Conservation (phyloP, 1,140 invertebrate species). For the Heliconius nattereri region DNA sequence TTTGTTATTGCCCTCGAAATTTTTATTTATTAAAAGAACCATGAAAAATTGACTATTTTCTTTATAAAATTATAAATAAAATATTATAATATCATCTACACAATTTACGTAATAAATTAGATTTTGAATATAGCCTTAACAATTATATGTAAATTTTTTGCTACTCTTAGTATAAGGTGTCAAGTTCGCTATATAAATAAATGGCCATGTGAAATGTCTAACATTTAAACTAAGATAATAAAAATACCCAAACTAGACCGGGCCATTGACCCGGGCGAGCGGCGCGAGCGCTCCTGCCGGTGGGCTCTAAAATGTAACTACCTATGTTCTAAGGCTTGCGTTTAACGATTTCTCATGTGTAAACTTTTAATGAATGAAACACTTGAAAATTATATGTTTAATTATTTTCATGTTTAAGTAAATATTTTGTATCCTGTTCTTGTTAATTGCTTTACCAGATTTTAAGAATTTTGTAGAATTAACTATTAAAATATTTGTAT, state of each 20-base stretch:
- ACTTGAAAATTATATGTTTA: not conserved
- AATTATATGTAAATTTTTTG: not conserved
- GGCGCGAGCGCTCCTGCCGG: constrained; percentile 57
- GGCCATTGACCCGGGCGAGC: constrained; percentile 69
- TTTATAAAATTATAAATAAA: too few relatives aligned
- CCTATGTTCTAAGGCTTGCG: constrained; percentile 29
- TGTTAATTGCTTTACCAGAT: not conserved
- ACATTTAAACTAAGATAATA: constrained; percentile 59
- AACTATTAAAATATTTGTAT: not conserved
- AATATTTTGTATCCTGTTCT: constrained; percentile 2
- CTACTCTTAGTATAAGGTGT: constrained; percentile 13
- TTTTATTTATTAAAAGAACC: too few relatives aligned
- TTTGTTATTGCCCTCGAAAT: too few relatives aligned
- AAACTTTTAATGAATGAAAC: constrained; percentile 27
- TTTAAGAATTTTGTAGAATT: not conserved
- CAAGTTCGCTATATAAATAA: constrained; percentile 29
- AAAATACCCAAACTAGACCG: constrained; percentile 80
- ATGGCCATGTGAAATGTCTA: constrained; percentile 21
- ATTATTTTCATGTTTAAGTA: not conserved
- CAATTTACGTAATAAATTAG: too few relatives aligned
- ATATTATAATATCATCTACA: too few relatives aligned
- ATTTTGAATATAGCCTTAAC: too few relatives aligned
- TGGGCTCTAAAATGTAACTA: constrained; percentile 65
- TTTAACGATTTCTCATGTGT: constrained; percentile 14
- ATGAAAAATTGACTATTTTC: too few relatives aligned